Base-by-base conservation (phyloP, 2,888 invertebrate species). In the Acheta domesticus region DNA sequence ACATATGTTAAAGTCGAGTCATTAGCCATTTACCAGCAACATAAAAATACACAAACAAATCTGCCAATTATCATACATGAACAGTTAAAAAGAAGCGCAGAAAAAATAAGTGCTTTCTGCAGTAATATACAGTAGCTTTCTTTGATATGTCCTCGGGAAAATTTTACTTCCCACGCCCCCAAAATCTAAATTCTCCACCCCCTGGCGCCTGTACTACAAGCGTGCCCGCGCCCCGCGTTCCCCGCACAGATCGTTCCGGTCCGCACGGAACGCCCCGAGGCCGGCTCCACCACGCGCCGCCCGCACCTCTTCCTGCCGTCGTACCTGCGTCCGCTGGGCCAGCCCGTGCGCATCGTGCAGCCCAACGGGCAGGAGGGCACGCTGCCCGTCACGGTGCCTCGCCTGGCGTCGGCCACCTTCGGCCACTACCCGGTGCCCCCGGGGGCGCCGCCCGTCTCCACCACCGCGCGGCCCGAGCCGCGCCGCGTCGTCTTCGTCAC, bases 401-500 rank as follows among this genome's bases (percentile, higher is more conserved):
- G 73, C 49, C 77, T 50, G 48, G 79, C 48, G 49, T 20, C 50
- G 21, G 50, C 76, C 49, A 79, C 79, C 75, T 49, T 23, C 77
- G 62, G 48, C 75, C 21, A 12, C 74, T 48, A 16, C 77, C 74
- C 80, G 8, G 79, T 81, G 19, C 77, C 77, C 14, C 79, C 79
- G 19, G 76, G 73, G 8, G 49, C 74, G 79, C 75, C 80, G 77
- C 80, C 79, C 75, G 79, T 73, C 77, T n/a, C 77, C 74, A 74
- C 80, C 48, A 48, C 76, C 76, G 12, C 73, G 78, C 80, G 2
- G 77, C 77, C 23, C 77, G 75, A 74, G 80, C 79, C 80, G 49
- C 75, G 78, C 77, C 77, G 74, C 80, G 78, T 77, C 75, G 49
- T 75, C 78, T 21, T 77, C 79, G 76, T 79, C 50, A 50, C 81